Evolutionary conservation across 2,888 invertebrate species (phyloP).

Genomic region (Halocaridina rubra): DNA sequence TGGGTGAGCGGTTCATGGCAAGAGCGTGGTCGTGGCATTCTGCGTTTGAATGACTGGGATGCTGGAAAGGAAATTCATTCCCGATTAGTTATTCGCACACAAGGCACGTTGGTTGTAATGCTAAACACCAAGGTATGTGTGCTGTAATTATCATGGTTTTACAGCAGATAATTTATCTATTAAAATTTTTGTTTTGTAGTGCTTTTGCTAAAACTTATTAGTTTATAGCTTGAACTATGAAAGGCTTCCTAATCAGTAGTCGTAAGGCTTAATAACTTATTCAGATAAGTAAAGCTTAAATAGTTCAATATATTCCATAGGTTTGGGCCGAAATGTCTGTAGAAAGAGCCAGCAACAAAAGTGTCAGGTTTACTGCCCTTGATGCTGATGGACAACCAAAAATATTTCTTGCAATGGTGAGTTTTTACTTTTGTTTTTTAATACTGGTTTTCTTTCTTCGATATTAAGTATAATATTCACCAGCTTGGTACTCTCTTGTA

Average conservation of each 20-base stretch:
- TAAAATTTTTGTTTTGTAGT: too few species aligned
- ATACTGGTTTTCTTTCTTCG: not conserved
- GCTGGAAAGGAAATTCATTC: slow-evolving; percentile 73
- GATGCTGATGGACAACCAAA: slow-evolving; percentile 73
- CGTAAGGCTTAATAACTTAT: too few species aligned
- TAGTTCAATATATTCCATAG: slow-evolving; percentile 67
- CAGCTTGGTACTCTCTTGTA: too few species aligned
- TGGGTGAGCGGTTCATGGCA: slow-evolving; percentile 82
- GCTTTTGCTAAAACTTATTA: too few species aligned
- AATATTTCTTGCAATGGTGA: slow-evolving; percentile 63
- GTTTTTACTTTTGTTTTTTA: not conserved
- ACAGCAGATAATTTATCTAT: too few species aligned
- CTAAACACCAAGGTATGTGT: slow-evolving; percentile 91
- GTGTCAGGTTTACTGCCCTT: slow-evolving; percentile 87
- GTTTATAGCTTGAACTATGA: too few species aligned
- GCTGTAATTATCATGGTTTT: too few species aligned
- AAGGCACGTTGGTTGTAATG: slow-evolving; percentile 88
- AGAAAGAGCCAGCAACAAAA: slow-evolving; percentile 87
- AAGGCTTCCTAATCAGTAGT: too few species aligned
- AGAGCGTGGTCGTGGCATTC: slow-evolving; percentile 88
- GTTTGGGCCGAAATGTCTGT: slow-evolving; percentile 93
- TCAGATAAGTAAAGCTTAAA: not conserved
- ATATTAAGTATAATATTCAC: too few species aligned
- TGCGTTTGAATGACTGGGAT: slow-evolving; percentile 84
- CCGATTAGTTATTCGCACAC: slow-evolving; percentile 87